phyloP scores from a whole-genome alignment of 64 coral and sea anemone genomes.

The Montipora efflorescens region DNA sequence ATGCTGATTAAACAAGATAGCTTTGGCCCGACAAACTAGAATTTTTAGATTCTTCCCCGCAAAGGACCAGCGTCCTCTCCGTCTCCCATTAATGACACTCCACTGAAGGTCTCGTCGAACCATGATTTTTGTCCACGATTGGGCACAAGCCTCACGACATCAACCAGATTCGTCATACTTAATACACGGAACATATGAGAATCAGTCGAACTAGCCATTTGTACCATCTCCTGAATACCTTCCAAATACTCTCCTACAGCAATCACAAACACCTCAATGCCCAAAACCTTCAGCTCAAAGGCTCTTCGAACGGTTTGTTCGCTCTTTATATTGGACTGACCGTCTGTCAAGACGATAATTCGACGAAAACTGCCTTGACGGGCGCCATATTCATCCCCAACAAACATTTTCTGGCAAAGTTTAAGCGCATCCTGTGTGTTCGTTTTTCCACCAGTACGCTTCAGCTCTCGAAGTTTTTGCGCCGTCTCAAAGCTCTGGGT shows the following conservation, averaged over 20 bases:
- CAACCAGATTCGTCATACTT: conserved; percentile 54
- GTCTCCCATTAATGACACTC: background rate
- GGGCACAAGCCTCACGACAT: conserved; percentile 68
- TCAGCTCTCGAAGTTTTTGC: conserved; percentile 38
- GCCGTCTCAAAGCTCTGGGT: background rate
- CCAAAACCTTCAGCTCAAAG: conserved; percentile 13
- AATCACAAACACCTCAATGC: conserved; percentile 76
- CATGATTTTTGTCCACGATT: background rate
- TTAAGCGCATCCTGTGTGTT: conserved; percentile 53
- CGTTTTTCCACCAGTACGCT: conserved; percentile 54
- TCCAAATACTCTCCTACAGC: conserved; percentile 83
- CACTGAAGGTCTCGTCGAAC: conserved; percentile 13
- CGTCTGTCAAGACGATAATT: conserved; percentile 79
- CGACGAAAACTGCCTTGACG: conserved; percentile 41
- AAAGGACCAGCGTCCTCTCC: background rate
- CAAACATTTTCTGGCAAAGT: conserved; percentile 26
- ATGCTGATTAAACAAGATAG: no score
- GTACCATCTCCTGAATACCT: conserved; percentile 61
- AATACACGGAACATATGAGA: conserved; percentile 78
- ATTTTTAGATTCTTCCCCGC: conserved; percentile 11
- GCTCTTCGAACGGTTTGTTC: conserved; percentile 55
- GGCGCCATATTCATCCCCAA: conserved; percentile 25
- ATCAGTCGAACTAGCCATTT: conserved; percentile 66
- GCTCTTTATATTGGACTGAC: conserved; percentile 67
- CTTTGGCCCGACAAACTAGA: no score